phyloP scores from a whole-genome alignment of 2,113 vertebrate genomes.

The Bujurquina vittata region DNA sequence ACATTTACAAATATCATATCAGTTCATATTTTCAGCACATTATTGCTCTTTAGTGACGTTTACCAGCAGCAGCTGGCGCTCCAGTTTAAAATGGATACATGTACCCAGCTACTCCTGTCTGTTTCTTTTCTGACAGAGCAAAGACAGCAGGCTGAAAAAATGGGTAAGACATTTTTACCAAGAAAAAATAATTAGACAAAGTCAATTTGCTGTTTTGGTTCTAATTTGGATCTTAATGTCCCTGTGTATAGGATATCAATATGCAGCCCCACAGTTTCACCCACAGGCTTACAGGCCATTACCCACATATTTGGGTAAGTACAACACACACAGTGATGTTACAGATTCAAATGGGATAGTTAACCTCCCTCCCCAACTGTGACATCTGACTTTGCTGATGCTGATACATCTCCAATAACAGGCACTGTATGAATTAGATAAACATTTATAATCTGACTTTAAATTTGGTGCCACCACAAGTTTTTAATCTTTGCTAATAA shows the following conservation, averaged over 20 bases:
- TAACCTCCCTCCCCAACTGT: neutral
- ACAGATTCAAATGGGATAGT: neutral
- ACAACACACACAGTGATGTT: neutral
- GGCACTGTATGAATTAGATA: neutral
- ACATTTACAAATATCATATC: neutral
- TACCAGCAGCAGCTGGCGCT: neutral
- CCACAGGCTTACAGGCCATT: neutral
- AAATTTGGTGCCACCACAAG: neutral
- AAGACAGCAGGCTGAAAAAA: constrained; percentile 52
- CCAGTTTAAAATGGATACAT: neutral
- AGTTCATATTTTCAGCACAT: neutral
- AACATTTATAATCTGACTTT: neutral
- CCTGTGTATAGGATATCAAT: neutral
- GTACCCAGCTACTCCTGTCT: neutral
- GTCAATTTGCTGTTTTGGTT: neutral
- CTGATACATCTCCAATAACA: neutral
- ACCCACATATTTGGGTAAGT: constrained; percentile 59
- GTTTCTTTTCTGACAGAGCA: constrained; percentile 55
- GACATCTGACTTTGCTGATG: neutral
- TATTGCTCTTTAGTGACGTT: neutral
- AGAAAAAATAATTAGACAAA: neutral
- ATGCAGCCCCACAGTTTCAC: accelerated
- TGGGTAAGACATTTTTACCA: constrained; percentile 14
- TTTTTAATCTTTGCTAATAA: too few relatives aligned
- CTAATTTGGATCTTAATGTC: neutral